Base-by-base conservation (phyloP, 2,113 vertebrate species). In the Albula glossodonta region DNA sequence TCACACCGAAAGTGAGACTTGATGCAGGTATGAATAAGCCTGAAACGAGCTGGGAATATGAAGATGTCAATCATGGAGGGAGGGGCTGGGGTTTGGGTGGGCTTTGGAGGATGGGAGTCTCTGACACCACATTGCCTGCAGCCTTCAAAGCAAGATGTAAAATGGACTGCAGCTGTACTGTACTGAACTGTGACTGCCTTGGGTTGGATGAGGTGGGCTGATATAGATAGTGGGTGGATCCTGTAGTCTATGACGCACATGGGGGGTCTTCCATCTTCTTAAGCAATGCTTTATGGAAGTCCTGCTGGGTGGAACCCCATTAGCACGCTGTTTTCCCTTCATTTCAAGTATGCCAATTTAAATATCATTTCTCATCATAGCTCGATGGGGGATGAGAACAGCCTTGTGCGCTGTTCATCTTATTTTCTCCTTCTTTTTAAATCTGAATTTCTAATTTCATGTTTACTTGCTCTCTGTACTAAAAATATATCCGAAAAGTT, bases 271-370 rank as follows among this genome's bases (percentile, higher is more conserved):
- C 25, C 70, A 25, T 74, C 70, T 25, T 74, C 22, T 31, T 6
- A 22, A 31, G 70, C n/a, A 31, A 19, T 31, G 9, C 5, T 74
- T 8, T 74, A n/a, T n/a, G 31, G 7, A n/a, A 9, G 1, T 8
- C n/a, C 70, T 74, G 70, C 70, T 74, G 70, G n/a, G 70, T 11
- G 60, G 60, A 66, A 66, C 3, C 17, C 15, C 60, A 74, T 74
- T 74, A 74, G 8, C 70, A 74, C 9, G 8, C 70, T 74, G n/a
- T 31, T 31, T n/a, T 74, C 70, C 9, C 31, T 82, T 82, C 57
- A 48, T 81, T 50, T 87, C 48, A 51, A 66, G 53, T 78, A 57
- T 51, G 74, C 66, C 84, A 57, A 81, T 87, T 82, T 63, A 85
- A 82, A 81, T 60, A 22, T 56, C 0, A 82, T 82, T 85, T 84